phyloP scores from a whole-genome alignment of 2,888 invertebrate species.

The Corbicula japonica region DNA sequence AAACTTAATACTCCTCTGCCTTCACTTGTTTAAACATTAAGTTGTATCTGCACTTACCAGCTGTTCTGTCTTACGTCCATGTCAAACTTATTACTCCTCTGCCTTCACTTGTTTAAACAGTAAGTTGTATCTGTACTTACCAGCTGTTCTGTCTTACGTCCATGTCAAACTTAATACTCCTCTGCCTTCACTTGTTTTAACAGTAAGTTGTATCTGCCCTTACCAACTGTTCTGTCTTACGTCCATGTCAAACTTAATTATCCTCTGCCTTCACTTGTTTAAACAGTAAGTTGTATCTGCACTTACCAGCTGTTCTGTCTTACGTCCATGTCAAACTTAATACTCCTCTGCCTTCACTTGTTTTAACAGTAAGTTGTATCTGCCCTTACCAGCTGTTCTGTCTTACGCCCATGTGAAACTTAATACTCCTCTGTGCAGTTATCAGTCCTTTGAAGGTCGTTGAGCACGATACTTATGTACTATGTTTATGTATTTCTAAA shows the following conservation, averaged over 20 bases:
- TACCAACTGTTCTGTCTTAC: neutral
- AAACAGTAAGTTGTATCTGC: conserved; percentile 70
- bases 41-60: conserved; percentile 5
- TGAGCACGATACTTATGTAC: conserved; percentile 68
- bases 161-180: conserved; percentile 71
- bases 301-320: conserved; percentile 75
- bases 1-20: conserved; percentile 70
- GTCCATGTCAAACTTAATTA: conserved; percentile 66
- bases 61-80: neutral
- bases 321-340: conserved; percentile 71
- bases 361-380: conserved; percentile 66
- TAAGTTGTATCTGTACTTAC: too few species aligned
- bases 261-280: conserved; percentile 62
- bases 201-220: conserved; percentile 57
- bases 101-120: too few species aligned
- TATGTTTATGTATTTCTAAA: too few species aligned
- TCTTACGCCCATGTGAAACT: too few species aligned
- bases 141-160: conserved; percentile 75
- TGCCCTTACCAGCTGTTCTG: neutral
- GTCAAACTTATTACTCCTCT: too few species aligned
- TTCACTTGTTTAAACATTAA: conserved; percentile 68
- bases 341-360: conserved; percentile 69
- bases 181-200: conserved; percentile 63
- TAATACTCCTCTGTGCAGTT: too few species aligned
- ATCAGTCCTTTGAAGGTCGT: conserved; percentile 75